A percentile compares a stretch with the other conserved stretches of the same genome.
Conservation (phyloP, 1,140 invertebrate species). For the Planococcus citri region DNA sequence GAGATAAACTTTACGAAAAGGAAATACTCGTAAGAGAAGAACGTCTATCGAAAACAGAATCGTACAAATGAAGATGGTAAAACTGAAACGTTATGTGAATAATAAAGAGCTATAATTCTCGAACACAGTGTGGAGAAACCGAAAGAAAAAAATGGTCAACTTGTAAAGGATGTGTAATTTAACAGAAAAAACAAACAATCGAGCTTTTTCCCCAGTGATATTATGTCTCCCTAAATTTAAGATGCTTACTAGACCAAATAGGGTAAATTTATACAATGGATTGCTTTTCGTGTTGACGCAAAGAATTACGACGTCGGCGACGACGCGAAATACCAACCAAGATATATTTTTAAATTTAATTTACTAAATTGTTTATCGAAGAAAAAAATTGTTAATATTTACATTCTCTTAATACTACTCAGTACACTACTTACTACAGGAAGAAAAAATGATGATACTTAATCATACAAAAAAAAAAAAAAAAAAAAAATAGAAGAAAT, state of each 20-base stretch:
- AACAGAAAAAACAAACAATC: constrained; percentile 4
- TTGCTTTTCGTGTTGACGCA: not conserved
- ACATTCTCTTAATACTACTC: too few relatives aligned
- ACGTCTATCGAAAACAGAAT: not conserved
- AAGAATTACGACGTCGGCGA: not conserved
- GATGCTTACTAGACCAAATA: constrained; percentile 3
- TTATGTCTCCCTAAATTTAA: not conserved
- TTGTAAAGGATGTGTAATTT: not conserved
- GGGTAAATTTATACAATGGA: not conserved
- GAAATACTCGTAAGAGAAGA: too few relatives aligned
- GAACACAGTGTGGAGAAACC: too few relatives aligned
- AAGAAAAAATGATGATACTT: too few relatives aligned
- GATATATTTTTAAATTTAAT: not conserved
- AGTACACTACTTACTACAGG: too few relatives aligned
- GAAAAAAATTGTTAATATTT: not conserved
- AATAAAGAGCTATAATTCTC: not conserved
- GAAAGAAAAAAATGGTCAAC: not conserved
- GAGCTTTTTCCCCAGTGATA: not conserved
- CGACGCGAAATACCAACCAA: too few relatives aligned
- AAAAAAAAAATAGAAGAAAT: too few relatives aligned
- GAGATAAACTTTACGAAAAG: too few relatives aligned
- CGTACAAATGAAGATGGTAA: not conserved
- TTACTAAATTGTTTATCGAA: not conserved
- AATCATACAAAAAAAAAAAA: too few relatives aligned
- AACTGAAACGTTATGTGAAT: not conserved